Evolutionary conservation across 2,888 invertebrate species (phyloP), one percentile per base, ranked within the genome.

Genomic region (Lutraria lutraria): DNA sequence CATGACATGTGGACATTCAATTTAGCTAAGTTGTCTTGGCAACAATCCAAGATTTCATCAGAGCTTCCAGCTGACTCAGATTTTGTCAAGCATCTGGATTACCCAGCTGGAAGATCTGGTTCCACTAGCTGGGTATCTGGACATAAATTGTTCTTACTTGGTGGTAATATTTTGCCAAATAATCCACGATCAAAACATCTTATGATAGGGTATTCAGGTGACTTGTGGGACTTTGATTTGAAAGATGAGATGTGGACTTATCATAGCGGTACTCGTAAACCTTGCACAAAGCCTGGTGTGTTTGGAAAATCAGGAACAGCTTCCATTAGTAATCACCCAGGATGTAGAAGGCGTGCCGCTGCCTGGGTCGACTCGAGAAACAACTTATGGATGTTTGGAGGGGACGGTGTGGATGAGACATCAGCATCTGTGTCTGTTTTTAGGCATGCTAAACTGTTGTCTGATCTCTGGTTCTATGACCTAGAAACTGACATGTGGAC

Each of bases 311-410:
- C 88, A 12, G 89, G 87, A n/a, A 54, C 68, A 43, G 83, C 85
- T 0, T 85, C 85, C 6, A n/a, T 53, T 8, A 56, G 82, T 15
- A 93, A 87, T 76, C 52, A 84, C 19, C 95, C 95, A 13, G 94
- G 94, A 0, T 93, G 94, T 87, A 88, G 95, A 29, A 72, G 94
- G 0, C 90, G 93, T 53, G 94, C 94, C 8, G 90, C 92, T 16
- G 88, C 92, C 8, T 95, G 94, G 94, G 89, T 92, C 13, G 95
- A 95, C 83, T 68, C 86, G 12, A 84, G 81, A 13, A 90, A 90
- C 16, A 92, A 94, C 81, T 81, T 95, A 54, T 95, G 95, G 95
- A 89, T 95, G 93, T 95, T 95, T 91, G 95, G 95, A 12, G 95
- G 95, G 19, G 94, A 94, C 54, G 95, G 95, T 6, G 88, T 92